Base-by-base conservation (phyloP, 2,888 invertebrate species). In the Xestia ashworthii region DNA sequence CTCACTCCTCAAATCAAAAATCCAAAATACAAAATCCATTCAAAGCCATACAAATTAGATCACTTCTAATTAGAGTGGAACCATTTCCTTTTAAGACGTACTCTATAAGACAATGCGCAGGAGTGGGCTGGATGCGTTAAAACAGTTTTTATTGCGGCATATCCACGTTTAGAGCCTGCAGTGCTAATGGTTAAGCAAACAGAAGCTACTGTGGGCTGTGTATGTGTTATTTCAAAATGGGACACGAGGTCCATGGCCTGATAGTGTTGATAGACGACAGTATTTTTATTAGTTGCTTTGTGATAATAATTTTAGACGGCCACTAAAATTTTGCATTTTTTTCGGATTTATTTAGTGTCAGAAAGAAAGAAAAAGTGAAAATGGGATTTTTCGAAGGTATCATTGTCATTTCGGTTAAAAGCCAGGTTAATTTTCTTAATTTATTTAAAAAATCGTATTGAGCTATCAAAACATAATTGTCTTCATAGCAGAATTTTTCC, bases 111-210 rank as follows among this genome's bases (percentile, higher is more conserved):
- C 91, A 92, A 93, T 89, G 88, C 87, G 77, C 83, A 77, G 74
- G 85, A 88, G 76, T 87, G 83, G 78, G 71, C 19, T 72, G 80
- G 69, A 74, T 83, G 85, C 80, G 89, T 89, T 91, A 89, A 89
- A 92, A 90, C 87, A 88, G 90, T 92, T 92, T 93, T 93, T 93
- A 92, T 92, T 89, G 87, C 78, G 79, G 84, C 84, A 84, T 86
- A 84, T 85, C 86, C 79, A 80, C 66, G 86, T 91, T 94, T 93
- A 93, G 93, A 91, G 88, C 90, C 89, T 86, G 38, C 71, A 86
- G 93, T 93, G 95, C 88, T 94, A 95, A 95, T 94, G 92, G 91
- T 72, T 90, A 68, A 53, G 89, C 89, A 94, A 95, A 95, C 90
- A 94, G 74, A 76, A 71, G 93, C 95, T 95, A 93, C 94, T 91